phyloP scores from a whole-genome alignment of 2,797 vertebrate genomes.

The Pristis pectinata region DNA sequence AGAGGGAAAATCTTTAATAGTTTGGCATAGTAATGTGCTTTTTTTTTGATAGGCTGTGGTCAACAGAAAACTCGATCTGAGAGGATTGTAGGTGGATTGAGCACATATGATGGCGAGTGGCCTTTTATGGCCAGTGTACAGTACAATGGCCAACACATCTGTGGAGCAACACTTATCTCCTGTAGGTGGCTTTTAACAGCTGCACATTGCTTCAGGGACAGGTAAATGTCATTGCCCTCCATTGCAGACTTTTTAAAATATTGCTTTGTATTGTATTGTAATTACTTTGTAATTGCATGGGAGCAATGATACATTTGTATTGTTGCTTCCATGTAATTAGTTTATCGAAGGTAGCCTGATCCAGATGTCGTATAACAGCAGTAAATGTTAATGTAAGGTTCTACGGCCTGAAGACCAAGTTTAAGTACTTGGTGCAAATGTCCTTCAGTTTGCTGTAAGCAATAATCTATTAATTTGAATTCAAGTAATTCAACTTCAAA shows the following conservation, averaged over 20 bases:
- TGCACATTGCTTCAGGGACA: neutral
- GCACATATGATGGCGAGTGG: neutral
- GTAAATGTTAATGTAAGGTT: too few relatives aligned
- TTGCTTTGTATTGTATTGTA: too few relatives aligned
- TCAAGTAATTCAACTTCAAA: too few relatives aligned
- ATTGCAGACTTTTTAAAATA: neutral
- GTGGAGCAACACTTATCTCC: constrained; percentile 25
- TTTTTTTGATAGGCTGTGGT: neutral
- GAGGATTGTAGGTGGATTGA: neutral
- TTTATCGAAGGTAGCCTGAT: neutral
- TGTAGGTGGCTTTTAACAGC: constrained; percentile 28
- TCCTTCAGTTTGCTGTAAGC: too few relatives aligned
- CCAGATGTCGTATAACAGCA: neutral
- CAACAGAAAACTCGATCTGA: neutral
- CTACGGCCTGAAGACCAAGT: too few relatives aligned
- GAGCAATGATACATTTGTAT: neutral
- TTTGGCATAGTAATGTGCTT: neutral
- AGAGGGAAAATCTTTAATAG: neutral
- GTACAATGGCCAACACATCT: neutral
- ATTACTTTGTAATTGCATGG: neutral
- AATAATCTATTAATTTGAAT: too few relatives aligned
- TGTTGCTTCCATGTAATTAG: neutral
- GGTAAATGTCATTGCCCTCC: neutral
- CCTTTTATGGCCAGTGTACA: constrained; percentile 21
- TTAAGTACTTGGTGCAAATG: too few relatives aligned